phyloP scores from a whole-genome alignment of 2,797 vertebrate genomes.

The Synanceia verrucosa region DNA sequence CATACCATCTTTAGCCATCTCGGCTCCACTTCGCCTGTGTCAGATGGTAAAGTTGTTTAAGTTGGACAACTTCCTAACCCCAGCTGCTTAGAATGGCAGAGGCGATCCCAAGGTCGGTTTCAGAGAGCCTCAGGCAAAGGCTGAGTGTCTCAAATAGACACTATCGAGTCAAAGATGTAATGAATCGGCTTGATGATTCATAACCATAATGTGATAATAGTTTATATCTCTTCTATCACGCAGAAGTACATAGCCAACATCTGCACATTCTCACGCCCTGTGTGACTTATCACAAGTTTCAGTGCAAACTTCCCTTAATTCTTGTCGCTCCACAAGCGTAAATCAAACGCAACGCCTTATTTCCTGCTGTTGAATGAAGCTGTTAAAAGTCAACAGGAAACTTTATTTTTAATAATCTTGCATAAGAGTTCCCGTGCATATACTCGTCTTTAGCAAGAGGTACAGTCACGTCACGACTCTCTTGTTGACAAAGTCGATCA shows the following conservation, averaged over 20 bases:
- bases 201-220: conserved; percentile 30
- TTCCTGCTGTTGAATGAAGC: conserved; percentile 51
- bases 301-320: conserved; percentile 57
- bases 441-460: not conserved
- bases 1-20: conserved; percentile 77
- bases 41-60: conserved; percentile 79
- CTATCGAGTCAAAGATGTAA: conserved; percentile 42
- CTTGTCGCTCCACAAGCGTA: conserved; percentile 28
- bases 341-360: conserved; percentile 51
- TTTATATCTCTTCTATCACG: conserved; percentile 32
- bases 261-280: conserved; percentile 42
- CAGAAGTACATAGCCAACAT: conserved; percentile 31
- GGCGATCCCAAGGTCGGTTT: conserved; percentile 68
- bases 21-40: conserved; percentile 65
- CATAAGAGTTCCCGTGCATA: conserved; percentile 14
- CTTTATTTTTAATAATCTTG: conserved; percentile 10
- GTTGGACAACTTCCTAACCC: conserved; percentile 76
- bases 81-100: conserved; percentile 69
- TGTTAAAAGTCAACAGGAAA: conserved; percentile 16
- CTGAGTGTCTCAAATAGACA: conserved; percentile 39
- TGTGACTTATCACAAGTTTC: conserved; percentile 54
- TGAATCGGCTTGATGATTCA: conserved; percentile 16
- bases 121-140: conserved; percentile 38
- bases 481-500: conserved; percentile 54
- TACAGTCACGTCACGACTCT: conserved; percentile 13